Base-by-base conservation (phyloP, 2,797 vertebrate genomes). In the Scleropages formosus region DNA sequence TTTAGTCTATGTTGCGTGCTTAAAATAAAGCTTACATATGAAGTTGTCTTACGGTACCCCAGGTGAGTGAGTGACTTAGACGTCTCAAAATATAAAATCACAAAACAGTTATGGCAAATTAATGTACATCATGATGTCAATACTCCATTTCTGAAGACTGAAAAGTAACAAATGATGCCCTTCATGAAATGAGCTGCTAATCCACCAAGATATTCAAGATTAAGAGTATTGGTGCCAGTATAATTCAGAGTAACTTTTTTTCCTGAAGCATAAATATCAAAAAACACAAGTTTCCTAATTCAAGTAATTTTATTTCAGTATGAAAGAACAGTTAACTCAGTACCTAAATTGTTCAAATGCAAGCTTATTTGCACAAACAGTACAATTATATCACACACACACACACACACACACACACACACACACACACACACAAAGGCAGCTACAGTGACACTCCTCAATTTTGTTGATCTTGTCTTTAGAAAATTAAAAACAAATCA, bases 301-400 rank as follows among this genome's bases (percentile, higher is more conserved):
- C 72, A 81, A 81, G 77, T 79, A 72, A 71, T 67, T 83, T 79
- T 80, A 83, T 81, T 82, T 82, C 70, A 80, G 73, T 80, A 81
- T 75, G 78, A 82, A 82, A 79, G 74, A 69, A 75, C 77, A 76
- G 65, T 78, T 78, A 69, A 77, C 61, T 77, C 64, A 46, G 79
- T 77, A 81, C 82, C 79, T 82, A 60, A 81, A 78, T 77, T 74
- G 74, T 78, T 78, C 69, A 71, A 81, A 51, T 83, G 87, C 89
- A 83, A 93, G 86, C 81, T 85, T 88, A 88, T 82, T 72, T 77
- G 90, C 85, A 91, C 90, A 89, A 83, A 89, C 88, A 72, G 9
- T 68, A 76, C 75, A 70, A 88, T 78, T 84, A 68, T 53, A 67
- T 44, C 10, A 84, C 81, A 87, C 81, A 46, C 79, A 88, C 65